phyloP scores from a whole-genome alignment of 2,113 vertebrate genomes.

The Paratilapia polleni region DNA sequence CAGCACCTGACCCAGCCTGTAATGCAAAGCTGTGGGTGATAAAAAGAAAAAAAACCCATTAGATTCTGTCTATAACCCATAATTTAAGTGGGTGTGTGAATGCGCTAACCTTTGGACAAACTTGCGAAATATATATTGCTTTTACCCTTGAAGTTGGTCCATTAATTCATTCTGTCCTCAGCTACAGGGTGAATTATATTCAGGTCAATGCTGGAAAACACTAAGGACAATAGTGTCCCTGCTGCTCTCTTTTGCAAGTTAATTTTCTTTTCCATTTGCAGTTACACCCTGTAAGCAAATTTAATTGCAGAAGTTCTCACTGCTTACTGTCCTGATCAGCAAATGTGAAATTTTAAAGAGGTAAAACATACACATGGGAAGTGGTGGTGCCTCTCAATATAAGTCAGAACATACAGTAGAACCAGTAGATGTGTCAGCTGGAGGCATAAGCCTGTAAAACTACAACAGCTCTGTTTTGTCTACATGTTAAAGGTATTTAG shows the following conservation, averaged over 20 bases:
- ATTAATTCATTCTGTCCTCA: neutral
- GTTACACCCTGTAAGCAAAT: neutral
- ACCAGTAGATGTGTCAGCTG: too few relatives aligned
- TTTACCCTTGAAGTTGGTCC: neutral
- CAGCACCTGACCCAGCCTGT: neutral
- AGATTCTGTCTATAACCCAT: neutral
- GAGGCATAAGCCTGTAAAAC: too few relatives aligned
- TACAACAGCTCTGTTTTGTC: too few relatives aligned
- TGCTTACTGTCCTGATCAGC: accelerated
- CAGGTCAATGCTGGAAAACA: neutral
- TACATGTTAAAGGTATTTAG: too few relatives aligned
- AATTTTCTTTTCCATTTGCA: neutral
- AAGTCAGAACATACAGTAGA: too few relatives aligned
- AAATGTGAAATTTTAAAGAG: neutral
- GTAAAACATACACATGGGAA: neutral
- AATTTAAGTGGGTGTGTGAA: neutral
- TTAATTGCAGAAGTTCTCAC: neutral
- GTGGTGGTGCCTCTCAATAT: too few relatives aligned
- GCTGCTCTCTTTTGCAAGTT: too few relatives aligned
- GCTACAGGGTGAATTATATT: neutral
- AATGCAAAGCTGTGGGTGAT: neutral
- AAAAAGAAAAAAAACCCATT: neutral
- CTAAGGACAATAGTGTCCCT: neutral
- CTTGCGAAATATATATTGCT: neutral
- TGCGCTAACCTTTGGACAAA: slow-evolving; percentile 2